Evolutionary conservation across 2,888 invertebrate genomes (phyloP), one percentile per base, ranked within the genome.

Genomic region (Bugulina stolonifera): DNA sequence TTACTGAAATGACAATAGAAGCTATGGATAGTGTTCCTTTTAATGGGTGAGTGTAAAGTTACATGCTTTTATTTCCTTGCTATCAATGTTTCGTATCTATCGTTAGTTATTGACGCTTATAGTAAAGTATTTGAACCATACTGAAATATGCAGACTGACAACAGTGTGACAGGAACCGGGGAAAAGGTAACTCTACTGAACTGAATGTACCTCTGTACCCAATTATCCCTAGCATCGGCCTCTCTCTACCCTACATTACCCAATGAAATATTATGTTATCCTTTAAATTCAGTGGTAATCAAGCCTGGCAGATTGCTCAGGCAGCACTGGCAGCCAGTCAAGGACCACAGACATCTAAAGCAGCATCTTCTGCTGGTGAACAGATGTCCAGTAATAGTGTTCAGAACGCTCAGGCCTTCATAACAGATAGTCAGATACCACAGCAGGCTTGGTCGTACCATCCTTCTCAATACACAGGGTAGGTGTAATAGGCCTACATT

Each of bases 281-380:
- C 34, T 64, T 32, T 14, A 29, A 32, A 29, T 64, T 25, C 64
- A 64, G 64, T 32, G 32, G 27, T 29, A 64, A 64, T 32, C 2
- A 22, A 32, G 64, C 64, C 10, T 64, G 64, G 64, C 22, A 32
- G 10, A 64, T 27, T 14, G 64, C 64, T 34, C 64, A 64, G n/a
- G 64, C 27, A 2, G 64, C 64, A 14, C 64, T 64, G 10, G 22
- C 64, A 14, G 64, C 64, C 32, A 27, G 22, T 27, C 64, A 64
- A 34, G 25, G 14, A 32, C 27, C 64, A 14, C 1, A 22, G 10
- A 64, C 18, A 2, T 64, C 64, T 14, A 23, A 5, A 25, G 3
- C 22, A 5, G 3, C 23, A 5, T 43, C 43, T 43, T 5, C 57
- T 57, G 57, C n/a, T 57, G 52, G 52, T 22, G 22, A 52, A 14